Evolutionary conservation across 2,797 vertebrate species (phyloP).

Genomic region (Chelmon rostratus): DNA sequence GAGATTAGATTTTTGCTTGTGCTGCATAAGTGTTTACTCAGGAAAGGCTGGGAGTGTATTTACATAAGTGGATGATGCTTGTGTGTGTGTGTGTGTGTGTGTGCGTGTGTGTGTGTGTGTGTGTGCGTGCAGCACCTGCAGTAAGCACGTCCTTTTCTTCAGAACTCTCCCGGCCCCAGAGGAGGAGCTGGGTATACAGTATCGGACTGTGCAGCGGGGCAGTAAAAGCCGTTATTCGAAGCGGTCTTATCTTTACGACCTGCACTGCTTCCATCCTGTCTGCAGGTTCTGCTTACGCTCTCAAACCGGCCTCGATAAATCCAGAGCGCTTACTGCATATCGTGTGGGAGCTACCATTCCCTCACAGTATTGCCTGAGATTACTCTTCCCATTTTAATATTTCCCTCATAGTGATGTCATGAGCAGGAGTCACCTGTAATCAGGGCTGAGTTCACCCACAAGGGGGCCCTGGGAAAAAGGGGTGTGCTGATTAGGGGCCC

Average conservation of each 20-base stretch:
- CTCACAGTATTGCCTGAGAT: neutral
- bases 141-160: slow-evolving; percentile 1
- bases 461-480: neutral
- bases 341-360: neutral
- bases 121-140: slow-evolving; percentile 13
- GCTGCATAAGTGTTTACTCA: slow-evolving; percentile 18
- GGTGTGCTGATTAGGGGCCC: neutral
- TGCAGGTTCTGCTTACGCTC: slow-evolving; percentile 31
- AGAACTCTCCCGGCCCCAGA: neutral
- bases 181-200: neutral
- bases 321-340: neutral
- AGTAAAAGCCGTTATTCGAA: slow-evolving; percentile 9
- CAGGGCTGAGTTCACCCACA: neutral
- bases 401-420: neutral
- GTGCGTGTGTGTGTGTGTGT: slow-evolving; percentile 13
- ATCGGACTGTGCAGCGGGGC: slow-evolving; percentile 6
- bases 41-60: slow-evolving; percentile 2
- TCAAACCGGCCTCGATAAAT: slow-evolving; percentile 16
- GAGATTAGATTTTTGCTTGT: slow-evolving; percentile 14
- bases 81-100: slow-evolving; percentile 17
- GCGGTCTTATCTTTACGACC: slow-evolving; percentile 48
- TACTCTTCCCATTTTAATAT: neutral
- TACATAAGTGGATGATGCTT: slow-evolving; percentile 10
- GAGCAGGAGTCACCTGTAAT: neutral
- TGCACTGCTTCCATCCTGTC: neutral